Percentiles rank a stretch among this genome's conserved stretches.
phyloP scores from a whole-genome alignment of 2,797 vertebrate genomes.

The Ptychadena robeensis region DNA sequence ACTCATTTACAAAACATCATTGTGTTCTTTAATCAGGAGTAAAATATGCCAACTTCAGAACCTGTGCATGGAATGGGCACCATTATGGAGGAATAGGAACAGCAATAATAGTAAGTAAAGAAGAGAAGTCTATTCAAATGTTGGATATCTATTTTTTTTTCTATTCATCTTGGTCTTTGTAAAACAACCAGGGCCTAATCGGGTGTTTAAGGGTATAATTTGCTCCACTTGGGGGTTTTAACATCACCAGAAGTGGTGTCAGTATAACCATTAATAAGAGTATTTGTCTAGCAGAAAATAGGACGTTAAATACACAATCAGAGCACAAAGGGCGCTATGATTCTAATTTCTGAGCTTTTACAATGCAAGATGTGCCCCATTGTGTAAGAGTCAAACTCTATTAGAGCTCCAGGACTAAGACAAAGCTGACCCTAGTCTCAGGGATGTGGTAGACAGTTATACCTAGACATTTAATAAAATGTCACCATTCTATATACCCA shows the following conservation, averaged over 20 bases:
- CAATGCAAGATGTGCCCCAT: no score
- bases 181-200: not conserved
- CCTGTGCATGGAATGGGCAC: not conserved
- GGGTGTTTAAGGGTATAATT: not conserved
- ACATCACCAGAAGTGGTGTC: not conserved
- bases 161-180: no score
- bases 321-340: not conserved
- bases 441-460: not conserved
- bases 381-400: not conserved
- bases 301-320: no score
- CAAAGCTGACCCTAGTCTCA: not conserved
- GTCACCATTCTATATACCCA: not conserved
- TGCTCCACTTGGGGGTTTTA: not conserved
- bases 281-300: not conserved
- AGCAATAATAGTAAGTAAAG: not conserved
- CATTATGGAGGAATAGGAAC: not conserved
- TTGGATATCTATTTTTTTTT: not conserved
- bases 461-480: not conserved
- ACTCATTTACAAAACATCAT: constrained; percentile 1
- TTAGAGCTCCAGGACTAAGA: no score
- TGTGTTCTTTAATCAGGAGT: not conserved
- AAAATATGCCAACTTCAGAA: not conserved
- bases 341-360: not conserved
- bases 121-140: not conserved
- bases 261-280: not conserved